Percentiles rank a stretch among this genome's conserved stretches.
phyloP scores from a whole-genome alignment of 2,113 vertebrate genomes.

The Sprattus sprattus region DNA sequence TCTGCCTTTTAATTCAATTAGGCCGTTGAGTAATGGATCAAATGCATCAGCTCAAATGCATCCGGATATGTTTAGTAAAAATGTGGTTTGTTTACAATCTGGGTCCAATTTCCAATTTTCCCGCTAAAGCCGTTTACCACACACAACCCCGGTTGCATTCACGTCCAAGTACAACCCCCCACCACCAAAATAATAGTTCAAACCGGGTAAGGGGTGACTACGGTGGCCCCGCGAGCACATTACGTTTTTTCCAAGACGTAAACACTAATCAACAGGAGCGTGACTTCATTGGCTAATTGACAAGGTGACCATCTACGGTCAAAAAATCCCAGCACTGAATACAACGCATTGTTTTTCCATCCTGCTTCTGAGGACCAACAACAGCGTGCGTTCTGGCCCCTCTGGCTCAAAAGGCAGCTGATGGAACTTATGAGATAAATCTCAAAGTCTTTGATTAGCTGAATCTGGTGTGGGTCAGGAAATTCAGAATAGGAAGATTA shows the following conservation, averaged over 20 bases:
- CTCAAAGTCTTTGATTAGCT: neutral
- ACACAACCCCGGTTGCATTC: conserved; percentile 39
- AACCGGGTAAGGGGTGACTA: conserved; percentile 18
- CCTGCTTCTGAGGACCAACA: neutral
- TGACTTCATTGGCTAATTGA: conserved; percentile 5
- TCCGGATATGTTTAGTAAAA: conserved; percentile 66
- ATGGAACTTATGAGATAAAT: neutral
- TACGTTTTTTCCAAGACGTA: neutral
- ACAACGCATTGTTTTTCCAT: neutral
- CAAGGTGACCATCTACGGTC: neutral
- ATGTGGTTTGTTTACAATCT: conserved; percentile 71
- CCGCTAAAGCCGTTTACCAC: conserved; percentile 59
- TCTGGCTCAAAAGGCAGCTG: neutral
- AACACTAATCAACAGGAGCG: conserved; percentile 20
- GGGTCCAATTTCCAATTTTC: conserved; percentile 66
- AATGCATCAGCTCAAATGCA: conserved; percentile 67
- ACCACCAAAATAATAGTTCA: conserved; percentile 13
- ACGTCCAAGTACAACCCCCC: conserved; percentile 1
- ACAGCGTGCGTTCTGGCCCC: neutral
- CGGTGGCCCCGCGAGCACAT: neutral
- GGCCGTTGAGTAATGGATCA: conserved; percentile 71
- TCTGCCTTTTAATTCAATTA: conserved; percentile 70
- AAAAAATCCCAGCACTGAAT: neutral
- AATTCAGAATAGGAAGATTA: neutral
- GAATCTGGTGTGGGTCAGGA: neutral